Base-by-base conservation (phyloP, 2,113 vertebrate species). In the Calonectris borealis region DNA sequence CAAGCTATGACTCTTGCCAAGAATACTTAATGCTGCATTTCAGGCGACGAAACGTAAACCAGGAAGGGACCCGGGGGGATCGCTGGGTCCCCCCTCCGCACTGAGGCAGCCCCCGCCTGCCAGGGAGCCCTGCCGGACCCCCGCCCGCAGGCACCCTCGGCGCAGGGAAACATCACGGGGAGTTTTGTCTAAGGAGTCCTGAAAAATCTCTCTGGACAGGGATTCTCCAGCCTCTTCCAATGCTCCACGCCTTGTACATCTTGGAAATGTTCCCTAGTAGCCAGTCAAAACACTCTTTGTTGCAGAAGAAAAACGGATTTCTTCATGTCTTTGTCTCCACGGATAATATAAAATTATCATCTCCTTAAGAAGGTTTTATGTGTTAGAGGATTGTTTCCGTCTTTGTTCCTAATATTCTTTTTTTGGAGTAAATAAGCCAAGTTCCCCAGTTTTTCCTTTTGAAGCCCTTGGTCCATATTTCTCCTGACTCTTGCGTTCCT, bases 111-210 rank as follows among this genome's bases (percentile, higher is more conserved):
- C n/a, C 11, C 2, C 0, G 0, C 0, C 62, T 40, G 44, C 70
- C 29, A 70, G 51, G 51, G 61, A 78, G 34, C 27, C 61, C 69
- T 49, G 62, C 32, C 0, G 0, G 61, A 77, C 40, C 55, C 44
- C 26, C 0, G 0, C 16, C 62, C 2, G 0, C 78, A 64, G 44
- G 19, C 68, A 65, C 16, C n/a, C 65, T 48, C 5, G 0, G 7
- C 1, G 2, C 29, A 46, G 72, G 61, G 42, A 81, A 79, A 32
- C 19, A 72, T 49, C 52, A 51, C 2, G 2, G 40, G 1, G 3
- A 80, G 22, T 13, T 80, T 90, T 85, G 51, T 55, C 65, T 36
- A 75, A 85, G 54, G 46, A 52, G 66, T 85, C 19, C 52, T 36
- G 31, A 44, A 90, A 82, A 78, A 69, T 16, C 48, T 72, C 72